phyloP scores from a whole-genome alignment of 2,888 invertebrate species.

The Timandra comae region DNA sequence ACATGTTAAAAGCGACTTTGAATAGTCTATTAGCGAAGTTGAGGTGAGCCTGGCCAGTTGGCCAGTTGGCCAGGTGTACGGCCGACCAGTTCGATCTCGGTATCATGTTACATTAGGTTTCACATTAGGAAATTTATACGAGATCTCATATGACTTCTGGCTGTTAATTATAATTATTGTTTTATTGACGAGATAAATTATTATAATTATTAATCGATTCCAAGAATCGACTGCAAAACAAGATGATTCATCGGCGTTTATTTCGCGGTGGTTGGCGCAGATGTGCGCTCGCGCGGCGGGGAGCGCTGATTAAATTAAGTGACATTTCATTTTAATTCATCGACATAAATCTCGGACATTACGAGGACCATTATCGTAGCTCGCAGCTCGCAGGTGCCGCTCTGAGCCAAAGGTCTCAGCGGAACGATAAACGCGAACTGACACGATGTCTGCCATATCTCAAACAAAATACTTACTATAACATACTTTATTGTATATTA shows the following conservation, averaged over 20 bases:
- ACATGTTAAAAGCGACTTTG: slow-evolving; percentile 42
- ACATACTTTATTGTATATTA: slow-evolving; percentile 5
- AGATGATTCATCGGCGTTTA: slow-evolving; percentile 63
- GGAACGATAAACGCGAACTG: slow-evolving; percentile 38
- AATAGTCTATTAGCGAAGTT: slow-evolving; percentile 57
- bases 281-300: slow-evolving; percentile 53
- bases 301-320: slow-evolving; percentile 65
- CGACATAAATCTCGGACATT: slow-evolving; percentile 59
- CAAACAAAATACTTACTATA: slow-evolving; percentile 14
- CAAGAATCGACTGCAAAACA: slow-evolving; percentile 70
- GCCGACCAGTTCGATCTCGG: slow-evolving; percentile 54
- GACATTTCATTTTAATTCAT: slow-evolving; percentile 69
- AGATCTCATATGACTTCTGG: slow-evolving; percentile 69
- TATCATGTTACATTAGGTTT: slow-evolving; percentile 71
- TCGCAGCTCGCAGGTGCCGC: slow-evolving; percentile 32
- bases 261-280: slow-evolving; percentile 42
- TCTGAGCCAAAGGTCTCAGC: slow-evolving; percentile 44
- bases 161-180: slow-evolving; percentile 73
- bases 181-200: slow-evolving; percentile 69
- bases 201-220: slow-evolving; percentile 68
- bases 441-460: slow-evolving; percentile 41
- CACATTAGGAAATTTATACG: slow-evolving; percentile 75
- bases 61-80: slow-evolving; percentile 59
- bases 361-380: slow-evolving; percentile 50
- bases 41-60: slow-evolving; percentile 33